Conservation (phyloP, 2,888 invertebrate genomes). For the Heliconius hortense region DNA sequence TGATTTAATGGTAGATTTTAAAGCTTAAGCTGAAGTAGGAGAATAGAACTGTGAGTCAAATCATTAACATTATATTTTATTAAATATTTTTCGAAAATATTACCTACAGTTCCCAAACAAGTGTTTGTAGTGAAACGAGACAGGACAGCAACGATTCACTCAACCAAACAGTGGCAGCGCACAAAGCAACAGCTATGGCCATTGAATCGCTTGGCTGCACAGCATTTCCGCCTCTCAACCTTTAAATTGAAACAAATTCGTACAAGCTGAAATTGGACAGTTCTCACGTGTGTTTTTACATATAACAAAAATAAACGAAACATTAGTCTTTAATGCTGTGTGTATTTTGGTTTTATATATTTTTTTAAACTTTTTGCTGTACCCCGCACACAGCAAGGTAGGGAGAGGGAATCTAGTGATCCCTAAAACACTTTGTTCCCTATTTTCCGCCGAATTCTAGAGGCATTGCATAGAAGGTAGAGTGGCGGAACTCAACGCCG, state of each 20-base stretch:
- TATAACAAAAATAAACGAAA: background rate
- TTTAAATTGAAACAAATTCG: constrained; percentile 73
- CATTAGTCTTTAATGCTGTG: background rate
- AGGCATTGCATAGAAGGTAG: no score
- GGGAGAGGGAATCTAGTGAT: no score
- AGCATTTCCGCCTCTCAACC: constrained; percentile 67
- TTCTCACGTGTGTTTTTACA: constrained; percentile 23
- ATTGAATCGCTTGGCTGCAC: constrained; percentile 65
- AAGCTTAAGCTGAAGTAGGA: background rate
- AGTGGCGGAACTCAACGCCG: no score
- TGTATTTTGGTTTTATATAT: background rate
- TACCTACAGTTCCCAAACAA: constrained; percentile 26
- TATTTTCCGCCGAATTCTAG: no score
- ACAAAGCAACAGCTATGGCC: constrained; percentile 68
- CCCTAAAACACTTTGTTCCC: no score
- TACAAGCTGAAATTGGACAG: constrained; percentile 47
- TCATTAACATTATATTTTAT: background rate
- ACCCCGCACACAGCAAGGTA: no score
- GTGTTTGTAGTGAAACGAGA: constrained; percentile 36
- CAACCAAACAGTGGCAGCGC: constrained; percentile 59
- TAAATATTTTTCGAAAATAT: constrained; percentile 16
- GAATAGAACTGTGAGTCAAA: background rate
- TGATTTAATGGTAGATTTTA: background rate
- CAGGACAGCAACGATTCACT: constrained; percentile 53
- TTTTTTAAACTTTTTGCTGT: no score